Base-by-base conservation (phyloP, 2,888 invertebrate genomes). In the Tetragonisca angustula region DNA sequence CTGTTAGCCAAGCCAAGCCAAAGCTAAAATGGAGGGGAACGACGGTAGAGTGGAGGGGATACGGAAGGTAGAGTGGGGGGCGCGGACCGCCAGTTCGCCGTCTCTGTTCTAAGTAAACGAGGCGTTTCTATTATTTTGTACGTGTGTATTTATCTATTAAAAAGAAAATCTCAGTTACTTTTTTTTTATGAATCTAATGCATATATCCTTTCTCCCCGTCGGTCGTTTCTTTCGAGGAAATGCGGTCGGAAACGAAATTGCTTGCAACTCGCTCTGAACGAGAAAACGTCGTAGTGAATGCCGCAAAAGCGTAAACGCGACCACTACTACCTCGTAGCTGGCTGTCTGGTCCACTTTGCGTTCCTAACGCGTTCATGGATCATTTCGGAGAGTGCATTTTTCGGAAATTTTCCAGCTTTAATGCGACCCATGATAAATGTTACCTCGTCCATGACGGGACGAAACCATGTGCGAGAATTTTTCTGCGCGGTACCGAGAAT, bases 281-380 rank as follows among this genome's bases (percentile, higher is more conserved):
- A 67, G 81, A 76, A 82, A 82, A 79, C 70, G 80, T 6, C 65
- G 21, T 24, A 67, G 43, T 54, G 70, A 79, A 72, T 61, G 70
- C 75, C 49, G 70, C 49, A 19, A 19, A 71, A 32, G 32, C 32
- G 61, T 21, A 24, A 61, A 61, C 52, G 59, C 50, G 36, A 70
- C 43, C 9, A 70, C 11, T 2, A 43, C 43, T 54, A 71, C 68
- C 62, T 81, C 54, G 32, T 61, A 6, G 56, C 21, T 17, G 17
- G 27, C 27, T 61, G n/a, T 43, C 43, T 43, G 43, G 59, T 59
- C 50, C 68, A 3, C 27, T 9, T n/a, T 5, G 13, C 49, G 76
- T 13, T 50, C 17, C 49, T 62, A 54, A 49, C 21, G 21, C n/a
- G 52, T 79, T 80, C 69, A 61, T 75, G 79, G 68, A 68, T 79